Base-by-base conservation (phyloP, 2,113 vertebrate genomes). In the Megaleporinus macrocephalus region DNA sequence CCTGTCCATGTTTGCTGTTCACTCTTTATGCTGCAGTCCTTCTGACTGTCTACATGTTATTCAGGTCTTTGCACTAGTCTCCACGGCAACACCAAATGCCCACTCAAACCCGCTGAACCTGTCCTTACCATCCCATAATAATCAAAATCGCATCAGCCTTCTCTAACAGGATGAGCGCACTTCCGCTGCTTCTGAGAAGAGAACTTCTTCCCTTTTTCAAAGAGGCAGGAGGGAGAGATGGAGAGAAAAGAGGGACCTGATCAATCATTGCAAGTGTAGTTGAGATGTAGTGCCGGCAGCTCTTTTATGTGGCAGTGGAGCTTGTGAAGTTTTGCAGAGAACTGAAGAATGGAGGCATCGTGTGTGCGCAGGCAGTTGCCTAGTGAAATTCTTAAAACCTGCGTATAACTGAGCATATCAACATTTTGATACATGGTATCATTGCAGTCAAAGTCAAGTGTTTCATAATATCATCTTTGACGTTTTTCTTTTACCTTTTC, bases 101-200 rank as follows among this genome's bases (percentile, higher is more conserved):
- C 86, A 83, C 83, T 84, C 62, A 84, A 87, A 83, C 83, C 63
- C 33, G 55, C 78, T 85, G 80, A 83, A 80, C 80, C 63, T 63
- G 29, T 66, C 29, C n/a, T 79, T 20, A 22, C 49, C 68, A 79
- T 83, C 80, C 73, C 73, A 55, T 84, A 83, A 83, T 73, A 76
- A 80, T 83, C 44, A 51, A 81, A 26, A 76, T 82, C 85, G 74
- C 74, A 76, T 79, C 79, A 77, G 9, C 61, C 36, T 68, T 63
- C 69, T 49, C 73, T 80, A 49, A 66, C 59, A 77, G 24, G 36
- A 71, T 16, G 12, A 75, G 66, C 49, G 30, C 20, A 13, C 44
- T 1, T 80, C 44, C 63, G 61, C 53, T 49, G 24, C 65, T 75
- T 80, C 83, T 16, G 62, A 84, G 53, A 66, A 78, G 53, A 57